Evolutionary conservation across 2,113 vertebrate genomes (phyloP).

Genomic region (Mellivora capensis): DNA sequence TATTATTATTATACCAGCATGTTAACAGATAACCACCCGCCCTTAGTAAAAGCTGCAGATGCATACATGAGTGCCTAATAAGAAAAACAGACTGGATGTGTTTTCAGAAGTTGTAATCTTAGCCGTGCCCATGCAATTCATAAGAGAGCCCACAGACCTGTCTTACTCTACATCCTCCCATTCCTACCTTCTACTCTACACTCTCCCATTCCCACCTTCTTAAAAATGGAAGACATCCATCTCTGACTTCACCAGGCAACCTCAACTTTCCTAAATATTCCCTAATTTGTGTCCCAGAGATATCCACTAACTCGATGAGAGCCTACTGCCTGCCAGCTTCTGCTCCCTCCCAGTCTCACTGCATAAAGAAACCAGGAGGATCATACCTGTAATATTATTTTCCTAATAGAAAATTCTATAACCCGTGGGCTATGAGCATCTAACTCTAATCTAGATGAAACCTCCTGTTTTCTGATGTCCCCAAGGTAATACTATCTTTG

Average conservation of each 20-base stretch:
- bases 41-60: slow-evolving; percentile 41
- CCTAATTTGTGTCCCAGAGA: neutral
- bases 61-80: neutral
- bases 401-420: slow-evolving; percentile 35
- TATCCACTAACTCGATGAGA: neutral
- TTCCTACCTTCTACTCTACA: neutral
- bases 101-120: neutral
- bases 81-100: neutral
- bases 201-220: neutral
- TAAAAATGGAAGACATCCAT: neutral
- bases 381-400: neutral
- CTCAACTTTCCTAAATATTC: neutral
- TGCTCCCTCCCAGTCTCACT: neutral
- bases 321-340: neutral
- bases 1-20: neutral
- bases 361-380: neutral
- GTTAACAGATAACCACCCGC: slow-evolving; percentile 65
- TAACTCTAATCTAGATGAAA: neutral
- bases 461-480: neutral
- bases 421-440: neutral
- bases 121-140: neutral
- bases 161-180: neutral
- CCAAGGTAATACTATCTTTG: neutral
- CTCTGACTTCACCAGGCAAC: neutral
- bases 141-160: neutral